Percentiles rank a stretch among this genome's conserved stretches.
phyloP scores from a whole-genome alignment of 2,113 vertebrate genomes.

The Pedetes capensis region DNA sequence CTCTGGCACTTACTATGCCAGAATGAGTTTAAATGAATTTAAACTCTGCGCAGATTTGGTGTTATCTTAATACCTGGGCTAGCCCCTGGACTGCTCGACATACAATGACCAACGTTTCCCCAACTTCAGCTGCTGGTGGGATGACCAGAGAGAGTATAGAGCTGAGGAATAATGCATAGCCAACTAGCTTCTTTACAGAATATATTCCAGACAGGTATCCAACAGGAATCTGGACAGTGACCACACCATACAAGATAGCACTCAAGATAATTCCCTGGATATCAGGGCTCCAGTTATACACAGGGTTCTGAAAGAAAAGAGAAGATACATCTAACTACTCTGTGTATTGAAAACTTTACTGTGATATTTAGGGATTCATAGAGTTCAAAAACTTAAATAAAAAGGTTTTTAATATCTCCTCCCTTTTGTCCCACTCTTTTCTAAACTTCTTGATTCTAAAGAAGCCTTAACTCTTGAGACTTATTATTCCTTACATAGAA shows the following conservation, averaged over 20 bases:
- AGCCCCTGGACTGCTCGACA: constrained; percentile 49
- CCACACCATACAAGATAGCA: constrained; percentile 85
- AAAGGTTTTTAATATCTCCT: background rate
- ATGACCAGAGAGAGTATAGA: constrained; percentile 83
- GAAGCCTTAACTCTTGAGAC: background rate
- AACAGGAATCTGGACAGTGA: constrained; percentile 82
- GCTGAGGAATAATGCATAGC: constrained; percentile 81
- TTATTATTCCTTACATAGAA: background rate
- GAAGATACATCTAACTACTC: background rate
- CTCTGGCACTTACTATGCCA: background rate
- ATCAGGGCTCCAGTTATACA: constrained; percentile 61
- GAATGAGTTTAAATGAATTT: too few relatives aligned
- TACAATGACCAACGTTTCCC: background rate
- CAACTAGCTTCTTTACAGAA: constrained; percentile 82
- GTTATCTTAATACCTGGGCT: constrained; percentile 51
- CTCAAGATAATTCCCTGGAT: constrained; percentile 86
- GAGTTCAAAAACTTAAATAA: background rate
- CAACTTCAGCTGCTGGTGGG: constrained; percentile 81
- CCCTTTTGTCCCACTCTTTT: background rate
- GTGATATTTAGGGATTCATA: background rate
- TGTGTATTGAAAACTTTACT: background rate
- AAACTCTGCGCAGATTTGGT: background rate
- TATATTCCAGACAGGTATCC: constrained; percentile 87
- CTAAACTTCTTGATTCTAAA: background rate
- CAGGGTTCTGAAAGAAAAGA: constrained; percentile 46